Percentiles rank a stretch among this genome's conserved stretches.
phyloP scores from a whole-genome alignment of 2,797 vertebrate genomes.

The Arnoldichthys spilopterus region DNA sequence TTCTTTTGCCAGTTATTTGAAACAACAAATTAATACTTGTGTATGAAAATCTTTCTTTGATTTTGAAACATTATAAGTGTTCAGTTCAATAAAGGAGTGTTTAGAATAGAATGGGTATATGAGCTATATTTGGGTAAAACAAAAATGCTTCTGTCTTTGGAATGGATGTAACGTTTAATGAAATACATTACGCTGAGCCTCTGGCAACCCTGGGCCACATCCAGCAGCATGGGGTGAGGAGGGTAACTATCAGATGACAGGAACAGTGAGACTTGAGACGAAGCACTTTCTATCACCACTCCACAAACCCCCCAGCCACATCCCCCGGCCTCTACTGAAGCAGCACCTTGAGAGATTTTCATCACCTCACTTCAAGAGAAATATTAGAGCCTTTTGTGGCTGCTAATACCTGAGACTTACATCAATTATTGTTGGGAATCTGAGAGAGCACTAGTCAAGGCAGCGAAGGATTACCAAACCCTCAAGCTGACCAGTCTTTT shows the following conservation, averaged over 20 bases:
- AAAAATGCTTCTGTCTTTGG: neutral
- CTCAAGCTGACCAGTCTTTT: conserved; percentile 24
- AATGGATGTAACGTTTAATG: neutral
- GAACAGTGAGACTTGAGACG: conserved; percentile 68
- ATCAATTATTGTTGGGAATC: conserved; percentile 67
- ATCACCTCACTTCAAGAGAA: conserved; percentile 66
- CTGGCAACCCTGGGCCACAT: neutral
- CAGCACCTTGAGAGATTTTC: conserved; percentile 67
- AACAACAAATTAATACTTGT: no score
- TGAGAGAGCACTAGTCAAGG: conserved; percentile 68
- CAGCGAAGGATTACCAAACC: conserved; percentile 59
- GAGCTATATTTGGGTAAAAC: neutral
- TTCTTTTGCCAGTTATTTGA: no score
- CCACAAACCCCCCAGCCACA: conserved; percentile 33
- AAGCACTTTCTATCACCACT: conserved; percentile 64
- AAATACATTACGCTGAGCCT: neutral
- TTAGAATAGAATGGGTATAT: no score
- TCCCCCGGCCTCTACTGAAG: conserved; percentile 38
- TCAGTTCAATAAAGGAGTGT: no score
- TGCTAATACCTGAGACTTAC: conserved; percentile 68
- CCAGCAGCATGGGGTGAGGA: conserved; percentile 43
- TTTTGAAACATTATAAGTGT: no score
- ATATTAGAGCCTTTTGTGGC: conserved; percentile 72
- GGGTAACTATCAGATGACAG: conserved; percentile 60
- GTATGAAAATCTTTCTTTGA: no score